A percentile compares a stretch with the other conserved stretches of the same genome.
Conservation (phyloP, 2,888 invertebrate genomes). For the Drosophila subsilvestris region DNA sequence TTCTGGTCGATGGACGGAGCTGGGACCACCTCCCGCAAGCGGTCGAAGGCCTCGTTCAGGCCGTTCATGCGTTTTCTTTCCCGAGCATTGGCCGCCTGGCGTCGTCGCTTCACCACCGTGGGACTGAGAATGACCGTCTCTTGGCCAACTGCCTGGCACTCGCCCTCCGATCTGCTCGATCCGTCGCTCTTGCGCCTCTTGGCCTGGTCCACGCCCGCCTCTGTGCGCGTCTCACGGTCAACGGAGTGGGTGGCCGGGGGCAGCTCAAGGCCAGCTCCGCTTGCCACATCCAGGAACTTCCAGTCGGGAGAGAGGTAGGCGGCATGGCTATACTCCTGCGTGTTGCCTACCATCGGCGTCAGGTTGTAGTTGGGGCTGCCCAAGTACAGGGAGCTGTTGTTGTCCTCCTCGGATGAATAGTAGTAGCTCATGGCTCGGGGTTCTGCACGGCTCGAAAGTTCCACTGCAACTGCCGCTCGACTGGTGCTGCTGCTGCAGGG, state of each 20-base stretch:
- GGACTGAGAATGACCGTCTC: conserved; percentile 83
- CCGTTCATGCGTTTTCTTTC: conserved; percentile 91
- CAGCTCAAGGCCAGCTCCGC: not conserved
- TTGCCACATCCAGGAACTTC: conserved; percentile 54
- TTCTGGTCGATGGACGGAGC: conserved; percentile 89
- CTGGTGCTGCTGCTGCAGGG: conserved; percentile 44
- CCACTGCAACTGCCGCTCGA: conserved; percentile 56
- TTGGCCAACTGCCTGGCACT: not conserved
- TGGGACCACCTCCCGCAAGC: conserved; percentile 89
- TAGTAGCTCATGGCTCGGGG: conserved; percentile 63
- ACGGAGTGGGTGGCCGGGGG: conserved; percentile 1
- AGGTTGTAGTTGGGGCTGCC: conserved; percentile 77
- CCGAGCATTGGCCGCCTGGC: conserved; percentile 90
- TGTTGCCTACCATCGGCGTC: conserved; percentile 24
- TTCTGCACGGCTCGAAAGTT: conserved; percentile 66
- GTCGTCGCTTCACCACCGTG: conserved; percentile 86
- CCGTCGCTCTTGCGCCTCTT: conserved; percentile 10
- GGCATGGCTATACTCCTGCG: conserved; percentile 35
- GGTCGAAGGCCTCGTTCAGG: conserved; percentile 90
- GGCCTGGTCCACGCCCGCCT: not conserved
- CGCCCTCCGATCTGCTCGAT: conserved; percentile 8
- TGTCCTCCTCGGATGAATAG: conserved; percentile 82
- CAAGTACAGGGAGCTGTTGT: conserved; percentile 77
- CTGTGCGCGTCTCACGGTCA: conserved; percentile 2
- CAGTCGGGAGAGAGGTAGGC: conserved; percentile 63